Conservation (phyloP, 2,113 vertebrate species). For the Gallinago jamesoni region DNA sequence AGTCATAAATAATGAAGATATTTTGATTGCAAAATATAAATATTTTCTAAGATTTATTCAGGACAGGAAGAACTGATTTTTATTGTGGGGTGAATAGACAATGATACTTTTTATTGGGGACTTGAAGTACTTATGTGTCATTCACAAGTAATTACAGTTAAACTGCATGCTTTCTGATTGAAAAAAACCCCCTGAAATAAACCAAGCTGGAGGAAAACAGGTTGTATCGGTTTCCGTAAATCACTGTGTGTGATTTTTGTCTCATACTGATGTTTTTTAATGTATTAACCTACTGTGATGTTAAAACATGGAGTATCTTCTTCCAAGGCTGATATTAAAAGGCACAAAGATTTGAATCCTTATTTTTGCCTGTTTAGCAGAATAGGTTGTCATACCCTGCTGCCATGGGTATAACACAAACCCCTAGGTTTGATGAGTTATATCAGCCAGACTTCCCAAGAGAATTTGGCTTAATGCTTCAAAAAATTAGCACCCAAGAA, state of each 20-base stretch:
- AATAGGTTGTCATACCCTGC: not conserved
- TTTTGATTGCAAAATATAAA: slow-evolving; percentile 21
- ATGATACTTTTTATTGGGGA: not conserved
- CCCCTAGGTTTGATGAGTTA: not conserved
- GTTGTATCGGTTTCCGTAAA: not conserved
- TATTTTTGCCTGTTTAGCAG: not conserved
- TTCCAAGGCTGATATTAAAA: not conserved
- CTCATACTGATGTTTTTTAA: not conserved
- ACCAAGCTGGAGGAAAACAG: not conserved
- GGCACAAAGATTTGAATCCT: not conserved
- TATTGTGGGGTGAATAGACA: not conserved
- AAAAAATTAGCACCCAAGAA: not conserved
- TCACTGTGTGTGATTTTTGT: not conserved
- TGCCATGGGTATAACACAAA: not conserved
- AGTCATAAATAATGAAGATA: not conserved
- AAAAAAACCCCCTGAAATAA: not conserved
- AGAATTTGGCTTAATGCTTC: not conserved
- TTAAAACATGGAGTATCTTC: not conserved
- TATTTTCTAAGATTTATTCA: not conserved
- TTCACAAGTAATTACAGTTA: not conserved
- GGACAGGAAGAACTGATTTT: not conserved
- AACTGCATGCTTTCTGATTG: not conserved
- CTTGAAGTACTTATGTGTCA: not conserved
- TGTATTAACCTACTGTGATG: not conserved
- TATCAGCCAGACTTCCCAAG: not conserved